phyloP scores from a whole-genome alignment of 2,888 invertebrate genomes.

The Patella pellucida region DNA sequence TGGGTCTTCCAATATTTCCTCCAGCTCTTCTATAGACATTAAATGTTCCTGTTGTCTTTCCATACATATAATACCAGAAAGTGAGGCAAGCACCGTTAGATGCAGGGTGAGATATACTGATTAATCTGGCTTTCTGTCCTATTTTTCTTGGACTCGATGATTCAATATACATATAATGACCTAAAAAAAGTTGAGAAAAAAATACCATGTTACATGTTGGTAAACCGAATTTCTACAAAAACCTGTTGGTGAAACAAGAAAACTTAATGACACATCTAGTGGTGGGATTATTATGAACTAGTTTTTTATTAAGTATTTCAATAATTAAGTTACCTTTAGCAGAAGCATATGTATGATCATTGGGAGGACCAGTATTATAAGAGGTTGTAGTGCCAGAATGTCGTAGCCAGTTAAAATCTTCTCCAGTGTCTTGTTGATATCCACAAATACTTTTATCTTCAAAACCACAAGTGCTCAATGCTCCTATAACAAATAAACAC shows the following conservation, averaged over 20 bases:
- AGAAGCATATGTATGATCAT: constrained; percentile 57
- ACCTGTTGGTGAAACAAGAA: background rate
- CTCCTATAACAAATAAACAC: background rate
- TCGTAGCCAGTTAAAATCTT: constrained; percentile 57
- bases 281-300: background rate
- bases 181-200: constrained; percentile 27
- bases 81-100: constrained; percentile 45
- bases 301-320: too few relatives aligned
- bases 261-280: background rate
- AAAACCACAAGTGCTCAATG: constrained; percentile 46
- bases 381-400: constrained; percentile 42
- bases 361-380: constrained; percentile 47
- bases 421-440: constrained; percentile 48
- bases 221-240: background rate
- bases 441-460: constrained; percentile 50
- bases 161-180: constrained; percentile 55
- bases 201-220: background rate
- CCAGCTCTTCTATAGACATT: constrained; percentile 41
- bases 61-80: constrained; percentile 60
- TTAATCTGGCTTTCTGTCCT: constrained; percentile 46
- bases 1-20: constrained; percentile 33
- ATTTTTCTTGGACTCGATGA: constrained; percentile 36
- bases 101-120: constrained; percentile 32
- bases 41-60: constrained; percentile 47
- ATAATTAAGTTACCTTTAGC: constrained; percentile 38